These are phyloP conservation scores for Fregata magnificens DNA, from an alignment of 2,113 vertebrate species.

Conservation along the genomic window DNA sequence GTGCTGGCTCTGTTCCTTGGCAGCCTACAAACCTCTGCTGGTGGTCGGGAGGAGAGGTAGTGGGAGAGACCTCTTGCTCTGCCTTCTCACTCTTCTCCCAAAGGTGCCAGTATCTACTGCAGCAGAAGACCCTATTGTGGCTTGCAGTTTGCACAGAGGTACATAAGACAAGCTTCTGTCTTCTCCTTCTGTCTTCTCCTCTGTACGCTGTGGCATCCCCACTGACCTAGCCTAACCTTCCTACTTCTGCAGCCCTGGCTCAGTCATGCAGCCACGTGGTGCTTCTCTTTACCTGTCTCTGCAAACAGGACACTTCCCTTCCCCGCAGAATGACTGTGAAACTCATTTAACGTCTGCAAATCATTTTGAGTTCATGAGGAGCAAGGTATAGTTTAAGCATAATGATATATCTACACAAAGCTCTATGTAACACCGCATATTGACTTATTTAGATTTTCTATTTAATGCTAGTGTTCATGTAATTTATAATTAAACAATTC, in stretches of 20 bases:
- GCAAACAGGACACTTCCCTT: not conserved
- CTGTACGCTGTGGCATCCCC: fast-evolving
- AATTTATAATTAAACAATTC: not conserved
- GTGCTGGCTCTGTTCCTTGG: not conserved
- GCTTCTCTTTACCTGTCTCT: not conserved
- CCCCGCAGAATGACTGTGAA: not conserved
- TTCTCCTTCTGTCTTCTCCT: not conserved
- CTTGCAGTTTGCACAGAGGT: not conserved
- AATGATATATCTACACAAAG: not conserved
- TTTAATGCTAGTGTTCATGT: not conserved
- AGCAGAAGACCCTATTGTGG: not conserved
- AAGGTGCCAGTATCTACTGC: not conserved
- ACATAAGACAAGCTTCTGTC: not conserved
- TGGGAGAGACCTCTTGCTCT: not conserved
- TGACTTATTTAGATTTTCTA: not conserved
- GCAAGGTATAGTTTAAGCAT: not conserved
- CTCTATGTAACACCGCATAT: not conserved
- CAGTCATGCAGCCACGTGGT: not conserved
- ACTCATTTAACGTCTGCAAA: not conserved
- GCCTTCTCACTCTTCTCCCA: not conserved
- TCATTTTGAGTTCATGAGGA: not conserved
- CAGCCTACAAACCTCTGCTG: not conserved
- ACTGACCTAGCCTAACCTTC: not conserved
- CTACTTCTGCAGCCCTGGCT: not conserved
- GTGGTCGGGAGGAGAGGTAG: not conserved